Evolutionary conservation across 2,797 vertebrate species (phyloP), one percentile per base, ranked within the genome.

Genomic region (Mormyrops attenuatus): DNA sequence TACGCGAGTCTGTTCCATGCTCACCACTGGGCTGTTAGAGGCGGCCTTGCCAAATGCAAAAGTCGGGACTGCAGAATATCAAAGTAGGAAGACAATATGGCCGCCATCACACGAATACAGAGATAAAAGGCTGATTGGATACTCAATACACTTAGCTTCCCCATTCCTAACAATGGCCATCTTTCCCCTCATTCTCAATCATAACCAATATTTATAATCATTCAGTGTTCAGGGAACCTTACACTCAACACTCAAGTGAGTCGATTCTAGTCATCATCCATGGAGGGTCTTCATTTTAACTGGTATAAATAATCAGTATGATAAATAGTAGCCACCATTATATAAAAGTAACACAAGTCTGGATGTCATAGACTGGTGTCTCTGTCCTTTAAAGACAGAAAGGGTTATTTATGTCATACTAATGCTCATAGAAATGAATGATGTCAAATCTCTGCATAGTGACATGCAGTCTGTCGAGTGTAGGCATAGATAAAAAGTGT

Each of bases 41-140:
- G n/a, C 17, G 7, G n/a, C 38, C 73, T 20, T 26, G 44, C 20
- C n/a, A 88, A 84, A 87, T 88, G 88, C 66, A 49, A 90, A 91
- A 90, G 90, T 90, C 89, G 3, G 91, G 90, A 87, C 87, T 89
- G 57, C 15, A 44, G 91, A 26, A 94, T 92, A 91, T 93, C 89
- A 91, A 91, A 92, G 90, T 92, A 92, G 44, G 85, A 44, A 53
- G 90, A 84, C 89, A 88, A 89, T 91, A 89, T 92, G 88, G 88
- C 9, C 90, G 90, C 90, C 90, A 90, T 90, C 90, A 55, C 30
- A 90, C 3, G 1, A 30, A 91, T 30, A 66, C 30, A 49, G 63
- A 50, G 69, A 26, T 22, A 8, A 20, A 34, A 50, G 30, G 41
- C 7, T 7, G 44, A n/a, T n/a, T 0, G 9, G 84, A 34, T 73